Conservation (phyloP, 1,140 invertebrate species). For the Drosophila funebris region DNA sequence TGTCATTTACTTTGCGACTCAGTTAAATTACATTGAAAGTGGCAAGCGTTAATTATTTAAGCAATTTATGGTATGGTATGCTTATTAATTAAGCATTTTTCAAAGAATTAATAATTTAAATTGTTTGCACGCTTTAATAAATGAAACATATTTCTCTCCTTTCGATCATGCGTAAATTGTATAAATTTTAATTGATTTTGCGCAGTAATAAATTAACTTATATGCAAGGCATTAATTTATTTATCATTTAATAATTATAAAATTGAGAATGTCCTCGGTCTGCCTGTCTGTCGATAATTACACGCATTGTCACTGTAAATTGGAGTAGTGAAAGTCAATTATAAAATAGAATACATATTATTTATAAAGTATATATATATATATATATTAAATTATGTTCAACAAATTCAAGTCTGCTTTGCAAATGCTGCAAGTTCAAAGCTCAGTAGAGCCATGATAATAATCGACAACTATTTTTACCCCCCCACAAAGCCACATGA, state of each 20-base stretch:
- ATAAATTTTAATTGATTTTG: constrained; percentile 10
- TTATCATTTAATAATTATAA: constrained; percentile 40
- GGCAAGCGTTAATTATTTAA: constrained; percentile 42
- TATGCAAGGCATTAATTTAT: constrained; percentile 44
- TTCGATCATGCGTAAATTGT: constrained; percentile 7
- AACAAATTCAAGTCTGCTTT: neutral
- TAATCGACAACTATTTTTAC: neutral
- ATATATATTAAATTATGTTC: neutral
- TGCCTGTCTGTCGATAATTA: constrained; percentile 29
- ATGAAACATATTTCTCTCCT: neutral
- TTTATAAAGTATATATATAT: too few species aligned
- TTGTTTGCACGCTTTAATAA: neutral
- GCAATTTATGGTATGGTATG: neutral
- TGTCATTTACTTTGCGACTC: constrained; percentile 45
- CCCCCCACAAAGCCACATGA: neutral
- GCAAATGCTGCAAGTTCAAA: neutral
- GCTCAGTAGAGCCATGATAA: neutral
- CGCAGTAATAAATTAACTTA: constrained; percentile 42
- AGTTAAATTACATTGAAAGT: constrained; percentile 63
- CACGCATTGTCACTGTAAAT: constrained; percentile 10
- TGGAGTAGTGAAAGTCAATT: constrained; percentile 19
- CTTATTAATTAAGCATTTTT: neutral
- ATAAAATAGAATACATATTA: too few species aligned
- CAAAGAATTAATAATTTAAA: too few species aligned
- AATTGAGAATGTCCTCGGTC: constrained; percentile 22